A percentile compares a stretch with the other conserved stretches of the same genome.
phyloP scores from a whole-genome alignment of 2,888 invertebrate genomes.

The Meteorus colon region DNA sequence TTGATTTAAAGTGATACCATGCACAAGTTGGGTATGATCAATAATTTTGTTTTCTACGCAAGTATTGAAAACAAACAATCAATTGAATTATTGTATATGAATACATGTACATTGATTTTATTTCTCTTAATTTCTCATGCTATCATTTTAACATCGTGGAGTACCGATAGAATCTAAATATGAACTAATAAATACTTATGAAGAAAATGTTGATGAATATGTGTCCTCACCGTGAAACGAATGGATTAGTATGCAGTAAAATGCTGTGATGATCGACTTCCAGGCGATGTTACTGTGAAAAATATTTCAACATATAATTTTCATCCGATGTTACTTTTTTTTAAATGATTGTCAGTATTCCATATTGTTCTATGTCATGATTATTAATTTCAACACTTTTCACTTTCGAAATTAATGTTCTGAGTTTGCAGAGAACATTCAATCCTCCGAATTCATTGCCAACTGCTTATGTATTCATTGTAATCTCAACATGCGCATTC shows the following conservation, averaged over 20 bases:
- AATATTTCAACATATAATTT: not conserved
- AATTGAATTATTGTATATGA: not conserved
- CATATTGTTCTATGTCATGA: not conserved
- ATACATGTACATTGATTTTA: not conserved
- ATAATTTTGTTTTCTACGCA: not conserved
- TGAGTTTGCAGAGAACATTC: not conserved
- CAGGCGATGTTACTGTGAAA: not conserved
- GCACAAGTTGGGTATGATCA: not conserved
- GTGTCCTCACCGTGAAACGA: constrained; percentile 23
- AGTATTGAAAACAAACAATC: constrained; percentile 12
- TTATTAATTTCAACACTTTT: not conserved
- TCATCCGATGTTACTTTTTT: not conserved
- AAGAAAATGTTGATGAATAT: constrained; percentile 8
- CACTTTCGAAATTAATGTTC: not conserved
- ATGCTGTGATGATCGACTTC: not conserved
- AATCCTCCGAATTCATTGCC: not conserved
- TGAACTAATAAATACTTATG: not conserved
- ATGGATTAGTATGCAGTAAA: not conserved
- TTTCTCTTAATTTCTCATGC: not conserved
- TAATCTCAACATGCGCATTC: not conserved
- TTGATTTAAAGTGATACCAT: not conserved
- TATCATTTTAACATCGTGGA: not conserved
- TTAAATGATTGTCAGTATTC: constrained; percentile 14
- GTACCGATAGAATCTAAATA: constrained; percentile 4
- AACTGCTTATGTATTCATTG: not conserved